Conservation (phyloP, 2,797 vertebrate genomes). For the Platalea minor region DNA sequence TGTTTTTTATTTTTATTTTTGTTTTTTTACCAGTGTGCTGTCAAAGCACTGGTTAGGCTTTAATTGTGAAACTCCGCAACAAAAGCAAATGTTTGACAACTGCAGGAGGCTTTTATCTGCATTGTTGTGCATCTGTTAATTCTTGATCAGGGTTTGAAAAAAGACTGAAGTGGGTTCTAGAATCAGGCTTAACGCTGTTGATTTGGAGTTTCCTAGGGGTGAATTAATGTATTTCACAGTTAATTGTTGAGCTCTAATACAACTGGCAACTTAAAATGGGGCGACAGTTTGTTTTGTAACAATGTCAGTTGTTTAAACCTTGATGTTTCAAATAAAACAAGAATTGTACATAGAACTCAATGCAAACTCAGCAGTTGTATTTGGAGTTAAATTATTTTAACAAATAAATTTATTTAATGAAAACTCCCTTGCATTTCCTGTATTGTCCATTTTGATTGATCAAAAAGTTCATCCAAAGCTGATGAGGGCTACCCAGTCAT, state of each 20-base stretch:
- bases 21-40: neutral
- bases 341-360: constrained; percentile 81
- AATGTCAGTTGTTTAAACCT: constrained; percentile 79
- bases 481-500: neutral
- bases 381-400: constrained; percentile 88
- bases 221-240: constrained; percentile 73
- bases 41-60: constrained; percentile 68
- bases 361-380: constrained; percentile 84
- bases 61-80: constrained; percentile 70
- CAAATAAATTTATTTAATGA: constrained; percentile 89
- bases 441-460: neutral
- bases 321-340: constrained; percentile 78
- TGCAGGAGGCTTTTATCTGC: constrained; percentile 66
- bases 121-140: constrained; percentile 74
- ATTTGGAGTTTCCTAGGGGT: constrained; percentile 76
- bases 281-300: constrained; percentile 78
- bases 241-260: constrained; percentile 77
- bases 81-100: constrained; percentile 67
- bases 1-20: neutral
- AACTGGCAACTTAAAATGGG: constrained; percentile 76
- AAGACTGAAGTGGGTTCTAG: constrained; percentile 75
- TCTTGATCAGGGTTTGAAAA: constrained; percentile 79
- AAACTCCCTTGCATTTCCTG: constrained; percentile 50
- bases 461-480: neutral
- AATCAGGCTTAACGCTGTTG: constrained; percentile 72